Percentiles rank a stretch among this genome's conserved stretches.
phyloP scores from a whole-genome alignment of 2,113 vertebrate species.

The Tragelaphus strepsiceros region DNA sequence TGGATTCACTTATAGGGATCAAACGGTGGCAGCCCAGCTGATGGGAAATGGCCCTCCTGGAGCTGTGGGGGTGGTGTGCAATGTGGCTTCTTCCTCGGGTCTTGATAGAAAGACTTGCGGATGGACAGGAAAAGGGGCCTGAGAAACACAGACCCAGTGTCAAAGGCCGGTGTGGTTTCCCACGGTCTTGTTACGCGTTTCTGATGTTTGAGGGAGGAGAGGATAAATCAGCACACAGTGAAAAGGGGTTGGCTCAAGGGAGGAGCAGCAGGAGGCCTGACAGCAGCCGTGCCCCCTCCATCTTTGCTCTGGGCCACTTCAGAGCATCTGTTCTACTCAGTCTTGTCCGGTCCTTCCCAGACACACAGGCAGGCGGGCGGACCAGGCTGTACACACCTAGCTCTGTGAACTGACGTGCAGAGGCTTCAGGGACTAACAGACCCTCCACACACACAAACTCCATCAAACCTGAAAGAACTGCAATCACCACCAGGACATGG shows the following conservation, averaged over 20 bases:
- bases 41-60: background rate
- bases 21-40: background rate
- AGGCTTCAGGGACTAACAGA: background rate
- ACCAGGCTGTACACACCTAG: too few species aligned
- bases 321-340: rapidly evolving
- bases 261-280: rapidly evolving
- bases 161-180: rapidly evolving
- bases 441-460: background rate
- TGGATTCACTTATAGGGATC: background rate
- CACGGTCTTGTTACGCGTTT: rapidly evolving
- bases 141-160: background rate
- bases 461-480: rapidly evolving
- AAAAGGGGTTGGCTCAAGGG: background rate
- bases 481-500: background rate
- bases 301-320: rapidly evolving
- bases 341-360: background rate
- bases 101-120: rapidly evolving
- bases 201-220: too few species aligned
- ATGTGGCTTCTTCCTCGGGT: rapidly evolving
- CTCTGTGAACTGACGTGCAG: background rate
- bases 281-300: rapidly evolving
- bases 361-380: rapidly evolving
- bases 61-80: rapidly evolving
- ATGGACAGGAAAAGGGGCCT: background rate
- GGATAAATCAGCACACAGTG: rapidly evolving